phyloP scores from a whole-genome alignment of 2,113 vertebrate species.

The Sisor rabdophorus region DNA sequence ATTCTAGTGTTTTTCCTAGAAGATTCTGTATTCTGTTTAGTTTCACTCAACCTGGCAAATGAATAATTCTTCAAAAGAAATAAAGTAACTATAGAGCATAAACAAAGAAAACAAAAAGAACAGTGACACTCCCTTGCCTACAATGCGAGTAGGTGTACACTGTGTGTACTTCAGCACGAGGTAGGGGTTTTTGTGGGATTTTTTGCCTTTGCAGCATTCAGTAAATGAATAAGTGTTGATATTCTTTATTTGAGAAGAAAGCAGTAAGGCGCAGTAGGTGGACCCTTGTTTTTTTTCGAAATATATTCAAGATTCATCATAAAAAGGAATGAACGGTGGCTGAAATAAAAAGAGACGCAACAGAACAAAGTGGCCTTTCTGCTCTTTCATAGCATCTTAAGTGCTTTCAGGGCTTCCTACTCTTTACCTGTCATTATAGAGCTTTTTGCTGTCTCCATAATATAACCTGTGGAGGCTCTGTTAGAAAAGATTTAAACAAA shows the following conservation, averaged over 20 bases:
- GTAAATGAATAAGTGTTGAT: neutral
- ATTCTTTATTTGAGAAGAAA: conserved; percentile 9
- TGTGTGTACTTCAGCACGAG: conserved; percentile 1
- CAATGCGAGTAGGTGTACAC: neutral
- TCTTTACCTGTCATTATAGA: neutral
- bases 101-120: conserved; percentile 26
- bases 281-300: neutral
- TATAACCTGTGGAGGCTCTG: neutral
- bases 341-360: conserved; percentile 33
- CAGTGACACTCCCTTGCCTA: conserved; percentile 9
- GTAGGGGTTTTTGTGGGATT: neutral
- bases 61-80: conserved; percentile 35
- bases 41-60: conserved; percentile 16
- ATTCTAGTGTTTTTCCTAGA: neutral
- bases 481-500: conserved; percentile 7
- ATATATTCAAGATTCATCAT: neutral
- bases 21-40: conserved; percentile 1
- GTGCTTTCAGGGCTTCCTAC: conserved; percentile 29
- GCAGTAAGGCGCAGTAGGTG: neutral
- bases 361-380: conserved; percentile 9
- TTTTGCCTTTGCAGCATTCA: conserved; percentile 8
- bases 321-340: conserved; percentile 1
- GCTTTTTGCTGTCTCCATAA: neutral
- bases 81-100: conserved; percentile 30
- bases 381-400: conserved; percentile 5